Evolutionary conservation across 2,888 invertebrate species (phyloP).

Genomic region (Noctuana brunneofusca): DNA sequence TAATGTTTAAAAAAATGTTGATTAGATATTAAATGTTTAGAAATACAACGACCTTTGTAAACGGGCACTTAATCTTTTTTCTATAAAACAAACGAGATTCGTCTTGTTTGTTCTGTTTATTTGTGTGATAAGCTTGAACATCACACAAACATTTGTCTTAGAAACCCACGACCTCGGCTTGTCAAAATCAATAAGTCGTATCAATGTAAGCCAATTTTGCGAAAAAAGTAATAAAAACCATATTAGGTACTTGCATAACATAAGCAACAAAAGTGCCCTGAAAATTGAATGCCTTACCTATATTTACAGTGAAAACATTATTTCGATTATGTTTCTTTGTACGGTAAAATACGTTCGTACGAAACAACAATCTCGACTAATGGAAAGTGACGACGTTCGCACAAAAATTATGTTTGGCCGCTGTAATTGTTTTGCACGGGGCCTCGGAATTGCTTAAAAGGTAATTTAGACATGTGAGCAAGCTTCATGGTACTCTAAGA

Average conservation of each 20-base stretch:
- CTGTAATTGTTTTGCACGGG: constrained; percentile 5
- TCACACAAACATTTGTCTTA: no score
- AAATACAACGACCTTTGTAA: no score
- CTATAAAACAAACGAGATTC: no score
- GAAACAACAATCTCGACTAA: constrained; percentile 18
- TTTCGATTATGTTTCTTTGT: constrained; percentile 5
- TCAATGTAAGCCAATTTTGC: background rate
- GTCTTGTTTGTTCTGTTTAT: no score
- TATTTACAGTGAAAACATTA: constrained; percentile 13
- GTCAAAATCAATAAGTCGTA: no score
- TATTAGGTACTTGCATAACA: background rate
- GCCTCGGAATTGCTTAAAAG: background rate
- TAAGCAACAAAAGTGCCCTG: background rate
- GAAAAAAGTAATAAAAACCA: background rate
- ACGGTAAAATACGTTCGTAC: constrained; percentile 8
- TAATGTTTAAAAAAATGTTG: no score
- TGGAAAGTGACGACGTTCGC: constrained; percentile 14
- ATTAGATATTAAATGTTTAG: no score
- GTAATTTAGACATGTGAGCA: background rate
- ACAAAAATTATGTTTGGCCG: constrained; percentile 13
- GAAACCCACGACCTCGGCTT: no score
- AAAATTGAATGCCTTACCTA: background rate
- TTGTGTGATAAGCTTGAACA: no score
- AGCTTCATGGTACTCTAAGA: background rate
- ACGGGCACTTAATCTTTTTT: no score